A percentile compares a stretch with the other conserved stretches of the same genome.
phyloP scores from a whole-genome alignment of 92 coral and sea anemone genomes.

The Epizoanthus stellaris region DNA sequence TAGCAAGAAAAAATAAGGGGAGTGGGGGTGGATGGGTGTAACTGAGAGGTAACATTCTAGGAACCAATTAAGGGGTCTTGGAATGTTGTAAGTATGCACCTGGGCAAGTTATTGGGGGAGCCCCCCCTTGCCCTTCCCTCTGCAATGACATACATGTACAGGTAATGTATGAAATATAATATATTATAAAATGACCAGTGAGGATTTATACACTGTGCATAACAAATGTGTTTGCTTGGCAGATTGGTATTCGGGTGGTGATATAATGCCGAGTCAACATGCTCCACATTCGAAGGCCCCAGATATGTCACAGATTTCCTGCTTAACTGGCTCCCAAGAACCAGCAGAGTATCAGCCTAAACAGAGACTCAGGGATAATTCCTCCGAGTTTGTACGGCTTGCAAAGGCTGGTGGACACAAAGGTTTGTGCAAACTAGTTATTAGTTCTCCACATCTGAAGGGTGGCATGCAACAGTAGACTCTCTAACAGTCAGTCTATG shows the following conservation, averaged over 20 bases:
- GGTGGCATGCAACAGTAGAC: too few species aligned
- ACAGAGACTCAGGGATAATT: conserved; percentile 22
- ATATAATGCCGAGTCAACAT: conserved; percentile 24
- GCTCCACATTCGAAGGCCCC: conserved; percentile 32
- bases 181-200: neutral
- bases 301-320: conserved; percentile 46
- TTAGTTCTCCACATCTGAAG: too few species aligned
- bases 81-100: too few species aligned
- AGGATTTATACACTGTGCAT: neutral
- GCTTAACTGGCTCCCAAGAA: conserved; percentile 25
- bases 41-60: too few species aligned
- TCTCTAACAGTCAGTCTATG: too few species aligned
- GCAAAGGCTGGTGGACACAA: conserved; percentile 46
- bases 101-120: too few species aligned
- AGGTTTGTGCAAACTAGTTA: conserved; percentile 7
- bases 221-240: neutral
- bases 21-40: too few species aligned
- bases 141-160: too few species aligned
- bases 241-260: conserved; percentile 37
- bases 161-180: too few species aligned
- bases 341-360: conserved; percentile 16
- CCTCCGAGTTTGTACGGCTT: conserved; percentile 40
- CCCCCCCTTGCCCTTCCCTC: too few species aligned
- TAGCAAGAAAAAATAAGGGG: too few species aligned
- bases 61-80: too few species aligned